A percentile compares a stretch with the other conserved stretches of the same genome.
phyloP scores from a whole-genome alignment of 2,888 invertebrate genomes.

The Brachyopa scutellaris region DNA sequence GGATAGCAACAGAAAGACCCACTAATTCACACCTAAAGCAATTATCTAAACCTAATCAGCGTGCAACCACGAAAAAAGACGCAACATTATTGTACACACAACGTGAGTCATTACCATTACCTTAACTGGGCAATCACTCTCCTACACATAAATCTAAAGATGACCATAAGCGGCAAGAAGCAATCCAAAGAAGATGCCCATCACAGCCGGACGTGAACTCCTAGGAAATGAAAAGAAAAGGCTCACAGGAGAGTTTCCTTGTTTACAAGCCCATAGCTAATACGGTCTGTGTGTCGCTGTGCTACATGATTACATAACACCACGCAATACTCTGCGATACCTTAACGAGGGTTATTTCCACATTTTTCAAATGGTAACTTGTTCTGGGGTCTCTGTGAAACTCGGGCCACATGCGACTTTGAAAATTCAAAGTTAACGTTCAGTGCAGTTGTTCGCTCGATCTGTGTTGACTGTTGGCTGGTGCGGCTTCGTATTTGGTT shows the following conservation, averaged over 20 bases:
- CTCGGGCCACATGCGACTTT: constrained; percentile 50
- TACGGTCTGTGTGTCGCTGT: constrained; percentile 44
- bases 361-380: constrained; percentile 46
- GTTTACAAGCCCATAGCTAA: constrained; percentile 17
- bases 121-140: background rate
- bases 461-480: too few relatives aligned
- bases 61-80: background rate
- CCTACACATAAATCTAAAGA: background rate
- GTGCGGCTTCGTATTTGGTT: constrained; percentile 13
- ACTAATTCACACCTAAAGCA: constrained; percentile 1
- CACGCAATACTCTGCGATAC: constrained; percentile 11
- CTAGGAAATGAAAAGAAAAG: constrained; percentile 28
- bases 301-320: constrained; percentile 35
- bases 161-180: background rate
- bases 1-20: too few relatives aligned
- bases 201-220: background rate
- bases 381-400: constrained; percentile 34
- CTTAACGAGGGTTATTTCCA: constrained; percentile 37
- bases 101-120: constrained; percentile 5
- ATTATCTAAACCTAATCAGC: background rate
- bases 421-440: constrained; percentile 74
- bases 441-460: constrained; percentile 40
- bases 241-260: constrained; percentile 31
- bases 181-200: constrained; percentile 4
- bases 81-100: background rate